Evolutionary conservation across 2,797 vertebrate species (phyloP).

Genomic region (Acomys russatus): DNA sequence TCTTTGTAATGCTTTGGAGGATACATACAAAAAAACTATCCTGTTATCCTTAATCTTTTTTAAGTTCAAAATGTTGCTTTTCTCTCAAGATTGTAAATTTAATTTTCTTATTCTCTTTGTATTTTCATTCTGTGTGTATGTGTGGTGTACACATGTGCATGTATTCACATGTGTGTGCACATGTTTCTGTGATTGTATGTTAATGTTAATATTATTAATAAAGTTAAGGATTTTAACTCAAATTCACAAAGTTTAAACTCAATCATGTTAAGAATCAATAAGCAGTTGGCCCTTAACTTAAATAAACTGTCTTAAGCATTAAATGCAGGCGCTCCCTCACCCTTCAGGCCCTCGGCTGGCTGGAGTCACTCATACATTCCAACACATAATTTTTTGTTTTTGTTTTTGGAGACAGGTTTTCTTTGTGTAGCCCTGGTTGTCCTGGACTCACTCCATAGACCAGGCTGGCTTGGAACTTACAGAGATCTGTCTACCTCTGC

Average conservation of each 20-base stretch:
- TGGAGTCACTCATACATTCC: constrained; percentile 15
- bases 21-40: background rate
- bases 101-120: constrained; percentile 48
- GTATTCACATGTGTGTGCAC: background rate
- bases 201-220: constrained; percentile 23
- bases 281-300: constrained; percentile 10
- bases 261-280: constrained; percentile 42
- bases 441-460: no score
- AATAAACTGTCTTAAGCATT: constrained; percentile 49
- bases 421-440: background rate
- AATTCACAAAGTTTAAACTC: constrained; percentile 33
- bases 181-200: background rate
- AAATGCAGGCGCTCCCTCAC: background rate
- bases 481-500: background rate
- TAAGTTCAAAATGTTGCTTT: constrained; percentile 14
- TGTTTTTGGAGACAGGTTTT: no score
- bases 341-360: background rate
- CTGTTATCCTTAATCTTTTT: background rate
- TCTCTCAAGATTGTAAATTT: constrained; percentile 48
- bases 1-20: background rate
- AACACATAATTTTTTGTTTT: constrained; percentile 25
- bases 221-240: constrained; percentile 44
- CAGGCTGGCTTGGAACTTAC: background rate
- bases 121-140: background rate
- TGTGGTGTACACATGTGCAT: background rate